Conservation (phyloP, 2,113 vertebrate species). For the Cnemophilus loriae region DNA sequence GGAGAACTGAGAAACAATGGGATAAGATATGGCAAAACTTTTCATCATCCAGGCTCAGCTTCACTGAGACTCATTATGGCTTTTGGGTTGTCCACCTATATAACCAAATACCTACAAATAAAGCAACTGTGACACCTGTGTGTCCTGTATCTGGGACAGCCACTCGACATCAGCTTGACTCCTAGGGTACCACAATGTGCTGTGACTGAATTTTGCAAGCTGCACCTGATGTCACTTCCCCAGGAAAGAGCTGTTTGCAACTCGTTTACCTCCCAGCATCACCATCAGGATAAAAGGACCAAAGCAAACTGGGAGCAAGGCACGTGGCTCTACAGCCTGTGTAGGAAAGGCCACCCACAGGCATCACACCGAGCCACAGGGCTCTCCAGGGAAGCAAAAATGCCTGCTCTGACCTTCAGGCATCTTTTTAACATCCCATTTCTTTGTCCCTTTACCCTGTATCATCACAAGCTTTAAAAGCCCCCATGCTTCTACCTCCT, state of each 20-base stretch:
- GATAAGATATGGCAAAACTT: background rate
- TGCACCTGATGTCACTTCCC: background rate
- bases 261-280: background rate
- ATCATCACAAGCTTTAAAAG: background rate
- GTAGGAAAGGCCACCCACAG: background rate
- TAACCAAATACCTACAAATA: background rate
- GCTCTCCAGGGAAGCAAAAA: background rate
- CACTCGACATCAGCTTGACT: background rate
- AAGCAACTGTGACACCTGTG: background rate
- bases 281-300: background rate
- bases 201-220: background rate
- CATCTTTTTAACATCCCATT: background rate
- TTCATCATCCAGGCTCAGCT: background rate
- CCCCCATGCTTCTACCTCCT: background rate
- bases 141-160: background rate
- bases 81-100: background rate
- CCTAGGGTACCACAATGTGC: background rate
- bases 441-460: background rate
- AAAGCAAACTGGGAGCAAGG: background rate
- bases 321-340: background rate
- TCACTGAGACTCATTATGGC: background rate
- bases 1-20: background rate
- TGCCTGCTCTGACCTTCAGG: background rate
- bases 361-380: background rate
- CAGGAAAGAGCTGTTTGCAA: background rate